Base-by-base conservation (phyloP, 2,113 vertebrate species). In the Panthera uncia region DNA sequence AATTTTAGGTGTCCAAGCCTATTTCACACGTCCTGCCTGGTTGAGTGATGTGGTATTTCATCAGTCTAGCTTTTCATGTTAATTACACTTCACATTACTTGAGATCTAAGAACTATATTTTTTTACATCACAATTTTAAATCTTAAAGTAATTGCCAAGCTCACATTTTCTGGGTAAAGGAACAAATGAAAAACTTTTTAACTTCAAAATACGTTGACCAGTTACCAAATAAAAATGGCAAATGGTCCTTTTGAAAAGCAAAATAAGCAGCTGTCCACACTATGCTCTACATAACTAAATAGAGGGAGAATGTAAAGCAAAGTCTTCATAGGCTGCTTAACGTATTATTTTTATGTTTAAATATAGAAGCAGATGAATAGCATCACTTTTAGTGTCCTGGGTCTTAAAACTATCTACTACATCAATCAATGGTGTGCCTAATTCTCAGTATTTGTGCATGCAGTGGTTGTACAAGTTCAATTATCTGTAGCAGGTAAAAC, bases 401-500 rank as follows among this genome's bases (percentile, higher is more conserved):
- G n/a, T 11, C 7, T 65, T 36, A 36, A 86, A 92, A 84, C 38
- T 89, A 38, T 82, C 76, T 33, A 97, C 66, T 89, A 96, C 50
- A 93, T 96, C 96, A 97, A 96, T 98, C 69, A 97, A 92, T 81
- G 92, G 12, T 91, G 41, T 96, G 61, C 31, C 61, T 92, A n/a
- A 16, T 71, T 98, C 55, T 45, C 12, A 66, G 52, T 94, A 61
- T 95, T 98, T 97, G 79, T 96, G 98, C 76, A 89, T 86, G 91
- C 29, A 85, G 2, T 95, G 88, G 76, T 89, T 97, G 65, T 94
- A 93, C 55, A 96, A 94, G 93, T 96, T 96, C 97, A 98, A 78
- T 93, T 98, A 86, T 96, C 97, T 98, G 94, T 74, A 97, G 57
- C 83, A 98, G 92, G 95, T 97, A 96, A 97, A 98, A 97, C 80